Conservation (phyloP, 2,113 vertebrate species). For the Crypturellus undulatus region DNA sequence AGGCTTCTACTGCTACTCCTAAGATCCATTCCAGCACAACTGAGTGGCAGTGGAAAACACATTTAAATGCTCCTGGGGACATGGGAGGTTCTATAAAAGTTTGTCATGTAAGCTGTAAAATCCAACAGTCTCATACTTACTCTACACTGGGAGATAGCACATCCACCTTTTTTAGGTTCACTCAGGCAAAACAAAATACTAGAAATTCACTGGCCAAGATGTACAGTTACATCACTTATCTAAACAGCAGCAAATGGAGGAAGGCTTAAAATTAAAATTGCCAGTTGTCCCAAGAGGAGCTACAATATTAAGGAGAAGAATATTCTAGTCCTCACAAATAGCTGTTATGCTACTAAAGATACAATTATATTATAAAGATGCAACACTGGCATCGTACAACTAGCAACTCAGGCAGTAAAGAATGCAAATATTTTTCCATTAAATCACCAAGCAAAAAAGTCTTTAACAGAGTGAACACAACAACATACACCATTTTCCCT, state of each 20-base stretch:
- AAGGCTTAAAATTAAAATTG: not conserved
- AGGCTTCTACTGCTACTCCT: not conserved
- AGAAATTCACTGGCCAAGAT: not conserved
- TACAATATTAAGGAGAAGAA: not conserved
- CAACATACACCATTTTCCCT: not conserved
- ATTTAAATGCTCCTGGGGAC: not conserved
- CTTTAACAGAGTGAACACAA: not conserved
- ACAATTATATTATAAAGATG: not conserved
- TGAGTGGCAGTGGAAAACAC: not conserved
- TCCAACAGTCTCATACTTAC: not conserved
- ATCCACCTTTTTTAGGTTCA: not conserved
- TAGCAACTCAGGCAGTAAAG: not conserved
- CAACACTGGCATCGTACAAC: not conserved
- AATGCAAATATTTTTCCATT: not conserved
- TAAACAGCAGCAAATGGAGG: not conserved
- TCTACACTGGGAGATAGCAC: not conserved
- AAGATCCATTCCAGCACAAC: not conserved
- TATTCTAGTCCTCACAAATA: not conserved
- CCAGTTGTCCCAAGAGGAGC: not conserved
- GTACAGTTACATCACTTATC: not conserved
- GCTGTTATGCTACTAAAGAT: not conserved
- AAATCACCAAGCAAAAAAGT: not conserved
- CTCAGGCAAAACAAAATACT: not conserved
- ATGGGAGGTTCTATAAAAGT: not conserved
- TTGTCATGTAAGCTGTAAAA: accelerated